A percentile compares a stretch with the other conserved stretches of the same genome.
Evolutionary conservation across 1,140 invertebrate species (phyloP).

Genomic region (Manduca sexta): DNA sequence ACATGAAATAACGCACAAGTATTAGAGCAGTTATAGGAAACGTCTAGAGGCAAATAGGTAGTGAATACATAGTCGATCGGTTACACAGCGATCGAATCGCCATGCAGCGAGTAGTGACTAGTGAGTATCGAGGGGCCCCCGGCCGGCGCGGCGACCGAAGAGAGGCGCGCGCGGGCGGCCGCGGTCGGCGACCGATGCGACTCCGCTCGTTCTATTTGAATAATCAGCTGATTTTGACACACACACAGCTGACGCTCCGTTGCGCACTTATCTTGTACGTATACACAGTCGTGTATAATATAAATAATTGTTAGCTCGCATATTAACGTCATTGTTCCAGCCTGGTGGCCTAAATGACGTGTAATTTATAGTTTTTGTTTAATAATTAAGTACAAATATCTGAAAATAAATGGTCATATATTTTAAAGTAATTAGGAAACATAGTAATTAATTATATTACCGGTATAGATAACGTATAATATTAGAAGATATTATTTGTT

Average conservation of each 20-base stretch:
- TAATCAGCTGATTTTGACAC: constrained; percentile 74
- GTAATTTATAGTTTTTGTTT: constrained; percentile 15
- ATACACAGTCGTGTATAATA: constrained; percentile 23
- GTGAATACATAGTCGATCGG: background rate
- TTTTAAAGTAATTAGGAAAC: background rate
- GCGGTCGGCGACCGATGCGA: constrained; percentile 58
- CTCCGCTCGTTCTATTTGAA: constrained; percentile 67
- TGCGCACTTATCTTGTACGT: constrained; percentile 52
- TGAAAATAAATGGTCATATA: no score
- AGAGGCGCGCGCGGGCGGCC: constrained; percentile 42
- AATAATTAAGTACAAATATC: background rate
- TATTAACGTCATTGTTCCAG: constrained; percentile 23
- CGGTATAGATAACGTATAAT: background rate
- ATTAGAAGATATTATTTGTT: constrained; percentile 36
- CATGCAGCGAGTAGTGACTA: constrained; percentile 9
- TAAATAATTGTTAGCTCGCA: constrained; percentile 25
- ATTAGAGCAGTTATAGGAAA: constrained; percentile 1
- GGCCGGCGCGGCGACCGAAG: constrained; percentile 36
- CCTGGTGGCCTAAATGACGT: constrained; percentile 22
- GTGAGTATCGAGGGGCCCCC: constrained; percentile 38
- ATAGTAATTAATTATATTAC: no score
- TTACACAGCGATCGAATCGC: constrained; percentile 10
- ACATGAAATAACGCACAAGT: background rate
- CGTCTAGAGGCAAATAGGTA: background rate
- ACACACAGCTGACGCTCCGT: constrained; percentile 65